Evolutionary conservation across 2,797 vertebrate genomes (phyloP).

Genomic region (Myiotriccus ornatus): DNA sequence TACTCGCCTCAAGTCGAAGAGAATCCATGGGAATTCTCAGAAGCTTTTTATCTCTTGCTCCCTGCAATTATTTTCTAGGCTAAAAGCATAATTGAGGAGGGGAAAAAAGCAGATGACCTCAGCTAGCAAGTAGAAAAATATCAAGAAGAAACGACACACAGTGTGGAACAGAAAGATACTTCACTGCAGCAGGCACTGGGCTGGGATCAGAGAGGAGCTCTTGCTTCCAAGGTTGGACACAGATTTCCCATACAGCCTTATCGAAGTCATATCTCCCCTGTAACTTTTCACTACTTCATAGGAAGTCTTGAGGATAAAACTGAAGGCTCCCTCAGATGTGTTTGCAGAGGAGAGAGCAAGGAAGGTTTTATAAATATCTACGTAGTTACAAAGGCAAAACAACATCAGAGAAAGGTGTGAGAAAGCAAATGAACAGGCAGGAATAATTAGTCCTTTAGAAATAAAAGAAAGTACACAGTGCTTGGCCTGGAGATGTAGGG

Average conservation of each 20-base stretch:
- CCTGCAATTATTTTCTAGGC: conserved; percentile 43
- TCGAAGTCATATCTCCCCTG: neutral
- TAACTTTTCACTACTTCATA: neutral
- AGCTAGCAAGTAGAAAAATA: conserved; percentile 13
- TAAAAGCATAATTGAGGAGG: conserved; percentile 18
- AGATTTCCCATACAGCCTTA: neutral
- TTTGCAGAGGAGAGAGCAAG: neutral
- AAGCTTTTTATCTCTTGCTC: conserved; percentile 31
- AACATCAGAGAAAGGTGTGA: neutral
- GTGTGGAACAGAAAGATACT: conserved; percentile 21
- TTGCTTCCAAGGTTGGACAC: neutral
- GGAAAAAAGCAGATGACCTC: conserved; percentile 21
- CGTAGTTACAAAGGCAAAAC: neutral
- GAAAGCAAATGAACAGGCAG: neutral
- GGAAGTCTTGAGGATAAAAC: neutral
- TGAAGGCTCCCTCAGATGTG: neutral
- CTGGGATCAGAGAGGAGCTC: neutral
- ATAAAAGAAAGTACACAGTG: neutral
- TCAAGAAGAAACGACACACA: neutral
- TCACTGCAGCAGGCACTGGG: neutral
- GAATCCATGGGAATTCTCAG: conserved; percentile 50
- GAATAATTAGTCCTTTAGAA: neutral
- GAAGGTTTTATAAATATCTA: neutral
- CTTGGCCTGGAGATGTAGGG: neutral
- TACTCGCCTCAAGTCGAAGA: conserved; percentile 21